phyloP scores from a whole-genome alignment of 2,888 invertebrate species.

The Gisinianus flammeolus region DNA sequence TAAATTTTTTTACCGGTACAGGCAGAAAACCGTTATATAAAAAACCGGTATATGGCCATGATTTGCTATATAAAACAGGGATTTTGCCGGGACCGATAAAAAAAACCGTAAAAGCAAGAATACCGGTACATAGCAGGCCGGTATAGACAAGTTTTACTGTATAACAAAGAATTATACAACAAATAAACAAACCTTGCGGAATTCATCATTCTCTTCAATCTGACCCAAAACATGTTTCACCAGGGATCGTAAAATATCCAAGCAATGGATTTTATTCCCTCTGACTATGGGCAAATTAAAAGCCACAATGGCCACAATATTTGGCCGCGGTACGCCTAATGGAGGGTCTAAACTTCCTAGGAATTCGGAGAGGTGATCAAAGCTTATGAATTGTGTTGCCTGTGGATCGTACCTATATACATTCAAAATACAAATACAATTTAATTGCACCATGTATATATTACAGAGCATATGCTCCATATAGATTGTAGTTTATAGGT shows the following conservation, averaged over 20 bases:
- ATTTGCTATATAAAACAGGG: too few relatives aligned
- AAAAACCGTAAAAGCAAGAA: too few relatives aligned
- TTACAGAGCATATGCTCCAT: neutral
- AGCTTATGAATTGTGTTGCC: slow-evolving; percentile 94
- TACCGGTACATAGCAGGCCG: too few relatives aligned
- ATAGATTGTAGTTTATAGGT: neutral
- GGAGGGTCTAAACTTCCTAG: slow-evolving; percentile 94
- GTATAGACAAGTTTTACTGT: too few relatives aligned
- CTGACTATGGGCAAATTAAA: slow-evolving; percentile 94
- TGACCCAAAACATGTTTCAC: slow-evolving; percentile 94
- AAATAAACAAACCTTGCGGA: slow-evolving; percentile 79
- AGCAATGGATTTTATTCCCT: slow-evolving; percentile 94
- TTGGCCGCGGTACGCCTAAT: slow-evolving; percentile 91
- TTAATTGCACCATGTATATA: too few relatives aligned
- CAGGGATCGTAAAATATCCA: slow-evolving; percentile 90
- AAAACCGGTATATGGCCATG: too few relatives aligned
- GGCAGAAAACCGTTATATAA: too few relatives aligned
- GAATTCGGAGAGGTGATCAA: slow-evolving; percentile 91
- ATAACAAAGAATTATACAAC: too few relatives aligned
- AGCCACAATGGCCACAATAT: slow-evolving; percentile 92
- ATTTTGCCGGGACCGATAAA: too few relatives aligned
- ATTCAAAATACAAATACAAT: neutral
- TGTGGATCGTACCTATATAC: slow-evolving; percentile 83
- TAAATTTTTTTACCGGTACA: too few relatives aligned
- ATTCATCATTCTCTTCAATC: slow-evolving; percentile 93